These are phyloP conservation scores for Amia ocellicauda DNA, from an alignment of 2,113 vertebrate species.

Conservation along the genomic window DNA sequence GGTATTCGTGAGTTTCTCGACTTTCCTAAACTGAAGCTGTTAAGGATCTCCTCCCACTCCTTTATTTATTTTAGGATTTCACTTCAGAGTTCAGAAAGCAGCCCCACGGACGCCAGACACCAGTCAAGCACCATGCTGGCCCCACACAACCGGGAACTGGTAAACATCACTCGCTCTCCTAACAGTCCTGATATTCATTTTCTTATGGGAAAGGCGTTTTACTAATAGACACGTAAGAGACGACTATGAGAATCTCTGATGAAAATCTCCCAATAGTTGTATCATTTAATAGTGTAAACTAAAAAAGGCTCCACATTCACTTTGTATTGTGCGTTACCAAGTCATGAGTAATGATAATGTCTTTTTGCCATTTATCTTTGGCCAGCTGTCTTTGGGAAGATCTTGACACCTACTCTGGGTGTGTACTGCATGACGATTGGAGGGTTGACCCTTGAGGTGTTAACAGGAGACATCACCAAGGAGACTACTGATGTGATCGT, in stretches of 20 bases:
- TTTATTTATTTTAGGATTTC: no score
- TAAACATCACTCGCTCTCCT: neutral
- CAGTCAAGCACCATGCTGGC: neutral
- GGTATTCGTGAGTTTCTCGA: no score
- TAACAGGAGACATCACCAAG: conserved; percentile 78
- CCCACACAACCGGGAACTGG: neutral
- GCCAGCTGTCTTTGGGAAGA: conserved; percentile 32
- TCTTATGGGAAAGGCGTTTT: no score
- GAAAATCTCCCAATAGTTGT: no score
- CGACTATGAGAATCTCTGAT: no score
- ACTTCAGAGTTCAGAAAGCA: neutral
- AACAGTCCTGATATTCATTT: no score
- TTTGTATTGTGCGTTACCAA: no score
- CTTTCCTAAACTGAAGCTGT: no score
- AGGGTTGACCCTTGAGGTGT: conserved; percentile 62
- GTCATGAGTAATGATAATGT: neutral
- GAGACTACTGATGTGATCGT: conserved; percentile 81
- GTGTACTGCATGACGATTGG: conserved; percentile 72
- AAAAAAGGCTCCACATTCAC: no score
- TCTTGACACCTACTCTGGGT: conserved; percentile 43
- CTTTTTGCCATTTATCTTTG: conserved; percentile 16
- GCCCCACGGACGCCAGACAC: neutral
- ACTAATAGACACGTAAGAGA: neutral
- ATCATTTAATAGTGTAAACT: no score
- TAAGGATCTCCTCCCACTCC: no score